These are phyloP conservation scores for Cirrhinus molitorella DNA, from an alignment of 2,797 vertebrate species.

Conservation along the genomic window DNA sequence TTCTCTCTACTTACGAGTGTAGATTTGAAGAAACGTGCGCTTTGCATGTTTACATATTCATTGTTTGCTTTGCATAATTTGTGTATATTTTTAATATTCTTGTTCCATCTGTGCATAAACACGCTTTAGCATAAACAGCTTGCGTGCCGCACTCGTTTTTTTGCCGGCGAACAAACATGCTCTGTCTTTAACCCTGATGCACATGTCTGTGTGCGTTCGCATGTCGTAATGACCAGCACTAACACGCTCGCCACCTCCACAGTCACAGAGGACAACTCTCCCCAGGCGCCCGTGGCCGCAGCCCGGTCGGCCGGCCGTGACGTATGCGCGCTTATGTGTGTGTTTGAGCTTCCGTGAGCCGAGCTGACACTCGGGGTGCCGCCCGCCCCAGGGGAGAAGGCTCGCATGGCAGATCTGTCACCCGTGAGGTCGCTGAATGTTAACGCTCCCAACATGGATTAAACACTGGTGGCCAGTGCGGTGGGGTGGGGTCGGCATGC, in stretches of 20 bases:
- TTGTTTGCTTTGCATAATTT: slow-evolving; percentile 37
- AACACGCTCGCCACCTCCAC: slow-evolving; percentile 71
- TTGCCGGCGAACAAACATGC: slow-evolving; percentile 61
- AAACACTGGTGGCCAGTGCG: slow-evolving; percentile 87
- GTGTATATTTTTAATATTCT: slow-evolving; percentile 35
- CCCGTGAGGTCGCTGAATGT: slow-evolving; percentile 91
- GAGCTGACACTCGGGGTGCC: slow-evolving; percentile 72
- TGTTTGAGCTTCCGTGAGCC: slow-evolving; percentile 62
- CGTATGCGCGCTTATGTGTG: slow-evolving; percentile 33
- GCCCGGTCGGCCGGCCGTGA: slow-evolving; percentile 65
- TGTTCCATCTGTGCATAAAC: slow-evolving; percentile 24
- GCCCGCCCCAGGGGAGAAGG: slow-evolving; percentile 75
- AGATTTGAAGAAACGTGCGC: not conserved
- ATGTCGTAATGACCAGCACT: slow-evolving; percentile 73
- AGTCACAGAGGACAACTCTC: slow-evolving; percentile 75
- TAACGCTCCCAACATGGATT: slow-evolving; percentile 96
- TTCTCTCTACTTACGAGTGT: not conserved
- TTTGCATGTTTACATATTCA: slow-evolving; percentile 33
- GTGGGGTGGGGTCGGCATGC: slow-evolving; percentile 80
- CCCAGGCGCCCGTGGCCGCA: slow-evolving; percentile 71
- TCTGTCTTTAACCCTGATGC: slow-evolving; percentile 69
- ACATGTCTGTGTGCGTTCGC: slow-evolving; percentile 44
- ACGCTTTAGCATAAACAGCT: slow-evolving; percentile 11
- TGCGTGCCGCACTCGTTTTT: slow-evolving; percentile 31
- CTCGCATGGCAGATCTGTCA: slow-evolving; percentile 95